phyloP scores from a whole-genome alignment of 2,888 invertebrate species.

The Parnassius smintheus region DNA sequence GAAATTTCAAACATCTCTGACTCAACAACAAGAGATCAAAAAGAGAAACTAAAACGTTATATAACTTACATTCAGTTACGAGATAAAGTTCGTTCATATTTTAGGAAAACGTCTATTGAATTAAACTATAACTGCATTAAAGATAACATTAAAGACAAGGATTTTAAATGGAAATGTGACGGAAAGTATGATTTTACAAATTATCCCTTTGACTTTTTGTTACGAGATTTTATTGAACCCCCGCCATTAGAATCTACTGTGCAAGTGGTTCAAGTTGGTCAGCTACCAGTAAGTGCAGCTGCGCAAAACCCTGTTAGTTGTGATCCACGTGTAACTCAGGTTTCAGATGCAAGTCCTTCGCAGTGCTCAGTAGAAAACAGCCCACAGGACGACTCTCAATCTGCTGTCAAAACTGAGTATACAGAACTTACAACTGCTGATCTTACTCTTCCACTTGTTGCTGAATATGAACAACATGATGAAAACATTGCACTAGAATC shows the following conservation, averaged over 20 bases:
- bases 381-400: conserved; percentile 57
- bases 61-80: conserved; percentile 52
- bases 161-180: conserved; percentile 23
- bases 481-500: conserved; percentile 44
- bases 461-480: conserved; percentile 56
- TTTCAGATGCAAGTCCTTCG: conserved; percentile 67
- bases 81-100: conserved; percentile 62
- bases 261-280: conserved; percentile 82
- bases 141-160: conserved; percentile 39
- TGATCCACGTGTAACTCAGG: conserved; percentile 73
- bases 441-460: conserved; percentile 58
- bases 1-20: conserved; percentile 30
- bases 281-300: conserved; percentile 68
- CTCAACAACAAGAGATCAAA: conserved; percentile 40
- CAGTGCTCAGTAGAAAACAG: conserved; percentile 68
- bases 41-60: conserved; percentile 45
- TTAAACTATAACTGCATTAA: conserved; percentile 44
- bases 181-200: conserved; percentile 27
- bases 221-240: conserved; percentile 82
- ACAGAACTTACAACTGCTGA: conserved; percentile 74
- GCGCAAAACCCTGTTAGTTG: conserved; percentile 73
- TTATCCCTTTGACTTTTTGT: conserved; percentile 74
- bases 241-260: conserved; percentile 62
- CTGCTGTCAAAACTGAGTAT: conserved; percentile 66
- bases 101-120: conserved; percentile 54